phyloP scores from a whole-genome alignment of 2,797 vertebrate genomes.

The Arrhamphus sclerolepis region DNA sequence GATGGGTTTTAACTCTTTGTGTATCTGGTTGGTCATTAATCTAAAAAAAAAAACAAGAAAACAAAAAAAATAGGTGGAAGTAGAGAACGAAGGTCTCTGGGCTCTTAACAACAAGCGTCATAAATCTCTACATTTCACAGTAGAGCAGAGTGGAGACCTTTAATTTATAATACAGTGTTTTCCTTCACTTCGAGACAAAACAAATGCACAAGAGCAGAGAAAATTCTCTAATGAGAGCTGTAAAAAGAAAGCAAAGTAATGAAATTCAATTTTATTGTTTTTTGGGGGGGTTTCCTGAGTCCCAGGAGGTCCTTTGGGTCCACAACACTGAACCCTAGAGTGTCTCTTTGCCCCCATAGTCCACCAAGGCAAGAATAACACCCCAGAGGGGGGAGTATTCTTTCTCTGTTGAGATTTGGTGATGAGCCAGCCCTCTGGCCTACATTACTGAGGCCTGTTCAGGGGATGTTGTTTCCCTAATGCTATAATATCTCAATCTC shows the following conservation, averaged over 20 bases:
- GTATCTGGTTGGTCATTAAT: conserved; percentile 17
- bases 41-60: conserved; percentile 7
- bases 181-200: not conserved
- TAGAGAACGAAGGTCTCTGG: conserved; percentile 31
- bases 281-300: conserved; percentile 47
- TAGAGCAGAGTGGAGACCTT: conserved; percentile 10
- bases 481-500: conserved; percentile 3
- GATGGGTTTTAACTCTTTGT: not conserved
- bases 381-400: conserved; percentile 30
- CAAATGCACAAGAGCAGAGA: not conserved
- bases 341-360: conserved; percentile 37
- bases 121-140: conserved; percentile 59
- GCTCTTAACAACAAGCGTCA: conserved; percentile 16
- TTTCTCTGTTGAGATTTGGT: conserved; percentile 30
- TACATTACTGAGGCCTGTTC: conserved; percentile 51
- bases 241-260: conserved; percentile 15
- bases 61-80: conserved; percentile 36
- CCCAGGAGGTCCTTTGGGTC: conserved; percentile 57
- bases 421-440: conserved; percentile 51
- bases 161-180: conserved; percentile 2
- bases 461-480: conserved; percentile 28
- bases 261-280: conserved; percentile 8
- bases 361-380: conserved; percentile 50
- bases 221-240: not conserved
- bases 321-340: conserved; percentile 29